Base-by-base conservation (phyloP, 2,797 vertebrate species). In the Enteromius fasciolatus region DNA sequence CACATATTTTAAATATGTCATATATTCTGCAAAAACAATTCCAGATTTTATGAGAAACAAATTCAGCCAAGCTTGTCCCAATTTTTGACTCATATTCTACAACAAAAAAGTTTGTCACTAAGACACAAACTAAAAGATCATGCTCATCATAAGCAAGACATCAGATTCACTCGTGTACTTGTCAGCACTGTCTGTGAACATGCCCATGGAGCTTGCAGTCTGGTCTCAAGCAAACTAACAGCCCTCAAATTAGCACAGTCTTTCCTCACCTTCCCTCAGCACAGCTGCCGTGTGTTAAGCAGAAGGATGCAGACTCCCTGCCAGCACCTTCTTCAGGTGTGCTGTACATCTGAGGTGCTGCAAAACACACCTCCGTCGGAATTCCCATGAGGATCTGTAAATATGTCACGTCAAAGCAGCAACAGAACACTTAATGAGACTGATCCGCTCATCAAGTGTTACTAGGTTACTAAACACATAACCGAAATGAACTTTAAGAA, bases 251-350 rank as follows among this genome's bases (percentile, higher is more conserved):
- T 72, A 86, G 85, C 66, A 54, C 77, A 46, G 33, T 76, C 77
- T 83, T 54, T 86, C 81, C 17, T 76, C 85, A 77, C 85, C 72
- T 80, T 80, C 61, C 39, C 11, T 48, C 52, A 66, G 52, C 44
- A 76, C 81, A 83, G 81, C 82, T 86, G 81, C 81, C n/a, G 64
- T 23, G 59, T 76, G 66, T 80, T 80, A 54, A 72, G 74, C 57
- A 69, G 63, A 67, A 76, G 69, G 79, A 80, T 66, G 66, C 25
- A 48, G 77, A 69, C 50, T 66, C 57, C 73, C 59, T 57, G 64
- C 63, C 81, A 75, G 70, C 25, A 31, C 52, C 69, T 61, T 76
- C 59, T 83, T 83, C 77, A 86, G 81, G 44, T 85, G 75, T 77
- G 54, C 28, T 66, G 33, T 54, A 25, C 36, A 82, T 66, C 39